Conservation (phyloP, 2,888 invertebrate genomes). For the Gisinianus flammeolus region DNA sequence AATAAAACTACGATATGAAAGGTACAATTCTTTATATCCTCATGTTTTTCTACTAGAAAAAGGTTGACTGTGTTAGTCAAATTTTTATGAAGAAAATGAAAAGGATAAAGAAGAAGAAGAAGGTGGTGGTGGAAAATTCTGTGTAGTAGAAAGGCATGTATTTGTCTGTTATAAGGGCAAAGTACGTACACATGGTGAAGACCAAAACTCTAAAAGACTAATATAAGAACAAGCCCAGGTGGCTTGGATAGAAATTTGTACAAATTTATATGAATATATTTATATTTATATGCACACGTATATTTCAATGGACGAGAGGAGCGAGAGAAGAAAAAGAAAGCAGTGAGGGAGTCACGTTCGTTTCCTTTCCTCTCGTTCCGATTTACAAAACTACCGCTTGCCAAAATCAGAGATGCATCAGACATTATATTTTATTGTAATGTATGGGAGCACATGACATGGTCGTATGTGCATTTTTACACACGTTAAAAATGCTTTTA, state of each 20-base stretch:
- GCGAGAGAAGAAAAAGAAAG: background rate
- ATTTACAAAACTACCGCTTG: background rate
- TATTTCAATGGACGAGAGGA: background rate
- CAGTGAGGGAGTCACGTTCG: constrained; percentile 17
- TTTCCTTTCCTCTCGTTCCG: background rate
- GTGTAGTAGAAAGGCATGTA: background rate
- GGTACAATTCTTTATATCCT: too few species aligned
- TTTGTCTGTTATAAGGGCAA: background rate
- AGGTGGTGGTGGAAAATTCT: too few species aligned
- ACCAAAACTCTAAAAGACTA: background rate
- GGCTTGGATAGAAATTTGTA: constrained; percentile 22
- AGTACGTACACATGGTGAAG: background rate
- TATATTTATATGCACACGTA: too few species aligned
- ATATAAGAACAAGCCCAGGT: constrained; percentile 7
- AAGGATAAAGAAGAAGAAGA: too few species aligned
- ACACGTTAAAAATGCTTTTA: background rate
- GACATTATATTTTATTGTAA: constrained; percentile 25
- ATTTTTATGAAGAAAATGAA: too few species aligned
- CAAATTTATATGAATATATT: too few species aligned
- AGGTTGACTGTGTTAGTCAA: too few species aligned
- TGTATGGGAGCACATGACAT: constrained; percentile 7
- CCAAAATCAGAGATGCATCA: constrained; percentile 29
- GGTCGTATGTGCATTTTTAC: constrained; percentile 6
- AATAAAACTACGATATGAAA: too few species aligned
- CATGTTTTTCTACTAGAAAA: too few species aligned